phyloP scores from a whole-genome alignment of 2,888 invertebrate species.

The Agriotes lineatus region DNA sequence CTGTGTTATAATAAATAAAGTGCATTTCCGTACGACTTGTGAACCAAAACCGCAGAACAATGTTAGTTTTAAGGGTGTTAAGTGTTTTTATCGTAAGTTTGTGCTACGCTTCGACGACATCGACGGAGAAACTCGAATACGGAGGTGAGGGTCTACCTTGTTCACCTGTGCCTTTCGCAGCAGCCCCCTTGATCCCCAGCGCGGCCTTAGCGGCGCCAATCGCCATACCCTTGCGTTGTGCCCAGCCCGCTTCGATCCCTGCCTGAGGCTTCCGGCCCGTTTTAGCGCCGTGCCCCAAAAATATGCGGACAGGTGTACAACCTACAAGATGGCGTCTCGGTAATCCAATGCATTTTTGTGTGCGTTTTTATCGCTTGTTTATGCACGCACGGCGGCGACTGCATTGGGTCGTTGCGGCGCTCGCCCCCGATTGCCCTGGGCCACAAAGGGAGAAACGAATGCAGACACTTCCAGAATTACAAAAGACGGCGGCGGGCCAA shows the following conservation, averaged over 20 bases:
- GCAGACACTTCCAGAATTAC: not conserved
- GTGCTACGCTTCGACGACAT: slow-evolving; percentile 35
- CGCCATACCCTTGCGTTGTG: not conserved
- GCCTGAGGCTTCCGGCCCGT: not conserved
- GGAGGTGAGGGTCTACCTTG: slow-evolving; percentile 45
- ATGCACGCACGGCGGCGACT: slow-evolving; percentile 11
- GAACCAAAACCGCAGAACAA: slow-evolving; percentile 40
- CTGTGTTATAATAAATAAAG: slow-evolving; percentile 46
- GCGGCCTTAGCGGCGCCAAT: not conserved
- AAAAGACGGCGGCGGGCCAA: not conserved
- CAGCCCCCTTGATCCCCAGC: not conserved
- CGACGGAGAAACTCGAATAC: slow-evolving; percentile 44
- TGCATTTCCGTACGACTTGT: slow-evolving; percentile 37
- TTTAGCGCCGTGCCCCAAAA: slow-evolving; percentile 23
- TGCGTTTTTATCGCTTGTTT: slow-evolving; percentile 39
- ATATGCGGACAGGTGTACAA: slow-evolving; percentile 49
- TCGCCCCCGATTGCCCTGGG: not conserved
- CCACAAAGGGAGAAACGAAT: not conserved
- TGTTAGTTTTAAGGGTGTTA: slow-evolving; percentile 52
- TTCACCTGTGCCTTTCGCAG: slow-evolving; percentile 26
- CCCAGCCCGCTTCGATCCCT: not conserved
- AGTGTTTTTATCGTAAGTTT: slow-evolving; percentile 50
- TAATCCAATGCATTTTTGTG: slow-evolving; percentile 49
- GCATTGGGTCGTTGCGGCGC: slow-evolving; percentile 20
- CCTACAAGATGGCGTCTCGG: slow-evolving; percentile 50